Evolutionary conservation across 1,140 invertebrate species (phyloP).

Genomic region (Cydia pomonella): DNA sequence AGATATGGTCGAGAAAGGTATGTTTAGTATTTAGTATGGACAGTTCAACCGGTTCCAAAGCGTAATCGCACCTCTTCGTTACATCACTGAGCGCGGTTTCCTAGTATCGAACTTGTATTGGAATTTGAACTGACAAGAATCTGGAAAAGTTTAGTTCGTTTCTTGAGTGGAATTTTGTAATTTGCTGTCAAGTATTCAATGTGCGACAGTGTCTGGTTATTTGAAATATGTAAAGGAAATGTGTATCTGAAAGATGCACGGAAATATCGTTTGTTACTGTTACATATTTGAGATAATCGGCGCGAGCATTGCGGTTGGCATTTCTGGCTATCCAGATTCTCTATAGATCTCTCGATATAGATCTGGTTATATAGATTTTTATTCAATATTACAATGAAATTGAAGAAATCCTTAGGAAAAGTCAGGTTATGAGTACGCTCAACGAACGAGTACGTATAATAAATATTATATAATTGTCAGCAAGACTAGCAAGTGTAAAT

Average conservation of each 20-base stretch:
- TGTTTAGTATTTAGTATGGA: background rate
- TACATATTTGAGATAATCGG: too few species aligned
- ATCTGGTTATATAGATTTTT: too few species aligned
- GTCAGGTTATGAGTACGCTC: too few species aligned
- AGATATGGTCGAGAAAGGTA: background rate
- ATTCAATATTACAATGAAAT: too few species aligned
- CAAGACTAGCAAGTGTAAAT: too few species aligned
- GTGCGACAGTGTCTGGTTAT: background rate
- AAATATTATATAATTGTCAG: too few species aligned
- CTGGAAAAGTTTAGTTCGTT: background rate
- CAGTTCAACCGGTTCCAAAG: slow-evolving; percentile 20
- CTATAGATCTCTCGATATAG: too few species aligned
- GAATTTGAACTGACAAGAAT: slow-evolving; percentile 6
- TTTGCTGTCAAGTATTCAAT: slow-evolving; percentile 5
- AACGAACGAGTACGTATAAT: too few species aligned
- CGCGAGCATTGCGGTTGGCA: too few species aligned
- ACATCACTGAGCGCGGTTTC: slow-evolving; percentile 6
- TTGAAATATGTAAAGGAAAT: slow-evolving; percentile 4
- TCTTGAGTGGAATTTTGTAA: background rate
- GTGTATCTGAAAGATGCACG: too few species aligned
- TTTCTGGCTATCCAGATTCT: background rate
- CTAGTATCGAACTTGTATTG: slow-evolving; percentile 28
- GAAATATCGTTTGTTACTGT: background rate
- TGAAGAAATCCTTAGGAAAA: too few species aligned
- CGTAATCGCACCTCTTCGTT: slow-evolving; percentile 31